Conservation (phyloP, 2,113 vertebrate species). For the human (Homo sapiens) region DNA sequence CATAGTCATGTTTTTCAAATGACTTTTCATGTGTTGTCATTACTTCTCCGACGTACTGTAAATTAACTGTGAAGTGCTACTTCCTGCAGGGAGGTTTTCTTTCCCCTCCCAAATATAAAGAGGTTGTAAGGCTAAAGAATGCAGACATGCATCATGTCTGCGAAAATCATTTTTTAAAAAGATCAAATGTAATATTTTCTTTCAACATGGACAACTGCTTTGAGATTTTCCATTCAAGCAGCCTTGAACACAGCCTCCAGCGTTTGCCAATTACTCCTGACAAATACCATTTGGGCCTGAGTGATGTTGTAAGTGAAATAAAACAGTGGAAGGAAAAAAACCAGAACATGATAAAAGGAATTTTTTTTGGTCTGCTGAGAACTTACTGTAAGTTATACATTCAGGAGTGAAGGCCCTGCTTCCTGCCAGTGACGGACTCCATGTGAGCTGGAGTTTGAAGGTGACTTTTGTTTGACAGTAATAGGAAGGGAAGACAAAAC, state of each 20-base stretch:
- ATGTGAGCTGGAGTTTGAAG: conserved; percentile 69
- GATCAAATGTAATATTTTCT: conserved; percentile 87
- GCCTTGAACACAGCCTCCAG: conserved; percentile 82
- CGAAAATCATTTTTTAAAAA: conserved; percentile 80
- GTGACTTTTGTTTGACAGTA: conserved; percentile 79
- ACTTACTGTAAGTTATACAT: conserved; percentile 78
- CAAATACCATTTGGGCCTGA: conserved; percentile 85
- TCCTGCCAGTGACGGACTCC: conserved; percentile 79
- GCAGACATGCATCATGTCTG: conserved; percentile 85
- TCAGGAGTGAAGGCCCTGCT: conserved; percentile 69
- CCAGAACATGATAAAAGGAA: conserved; percentile 83
- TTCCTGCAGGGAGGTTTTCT: conserved; percentile 71
- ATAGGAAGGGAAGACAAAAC: conserved; percentile 77
- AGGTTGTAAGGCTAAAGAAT: conserved; percentile 81
- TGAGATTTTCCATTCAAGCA: conserved; percentile 83
- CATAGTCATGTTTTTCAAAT: conserved; percentile 49
- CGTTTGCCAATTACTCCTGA: conserved; percentile 83
- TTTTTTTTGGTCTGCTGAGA: conserved; percentile 77
- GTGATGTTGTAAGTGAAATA: conserved; percentile 83
- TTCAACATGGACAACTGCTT: conserved; percentile 82
- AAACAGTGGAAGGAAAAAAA: conserved; percentile 77
- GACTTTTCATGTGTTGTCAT: conserved; percentile 66
- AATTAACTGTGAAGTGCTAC: conserved; percentile 73
- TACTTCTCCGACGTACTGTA: conserved; percentile 71
- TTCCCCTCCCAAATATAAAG: conserved; percentile 52